Base-by-base conservation (phyloP, 2,113 vertebrate genomes). In the Carassius auratus region DNA sequence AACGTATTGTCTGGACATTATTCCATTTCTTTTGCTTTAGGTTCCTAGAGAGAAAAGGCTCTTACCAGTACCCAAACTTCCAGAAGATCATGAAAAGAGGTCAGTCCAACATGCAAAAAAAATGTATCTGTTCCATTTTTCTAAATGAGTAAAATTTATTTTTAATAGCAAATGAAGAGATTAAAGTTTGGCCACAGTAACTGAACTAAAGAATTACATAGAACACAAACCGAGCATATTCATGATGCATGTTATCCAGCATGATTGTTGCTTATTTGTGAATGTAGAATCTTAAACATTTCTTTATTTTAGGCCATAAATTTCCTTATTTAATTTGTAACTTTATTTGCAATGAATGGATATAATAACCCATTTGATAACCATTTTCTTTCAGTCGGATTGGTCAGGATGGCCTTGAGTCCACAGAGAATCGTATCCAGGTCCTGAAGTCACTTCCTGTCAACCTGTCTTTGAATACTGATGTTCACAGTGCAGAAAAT, bases 71-170 rank as follows among this genome's bases (percentile, higher is more conserved):
- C 93, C 95, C 90, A 99, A 97, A 97, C 93, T 90, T 89, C 95
- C 96, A 93, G 97, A 99, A 88, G 98, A 99, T 78, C 97, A 95
- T 90, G 97, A 99, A 87, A 99, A 98, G 94, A 98, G 98, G 98
- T 99, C 93, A 79, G 93, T 92, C 36, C 14, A 73, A 12, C 68
- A 57, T 38, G 5, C 30, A 30, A 30, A 30, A 30, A 30, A 59
- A 21, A 48, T 59, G 57, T 8, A 57, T 2, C 55, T 57, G 15
- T 57, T 57, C 52, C 15, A 17, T 57, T 57, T 55, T 17, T 5
- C 14, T 55, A 55, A 55, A 55, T 5, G 5, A 52, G 14, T 1
- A 52, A 13, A 52, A 4, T 45, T 2, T 2, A 45, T 45, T 52
- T 52, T 52, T 52, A 5, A 52, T 52, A 5, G 10, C 8, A 62